Base-by-base conservation (phyloP, 1,140 invertebrate genomes). In the Stratiolaelaps scimitus region DNA sequence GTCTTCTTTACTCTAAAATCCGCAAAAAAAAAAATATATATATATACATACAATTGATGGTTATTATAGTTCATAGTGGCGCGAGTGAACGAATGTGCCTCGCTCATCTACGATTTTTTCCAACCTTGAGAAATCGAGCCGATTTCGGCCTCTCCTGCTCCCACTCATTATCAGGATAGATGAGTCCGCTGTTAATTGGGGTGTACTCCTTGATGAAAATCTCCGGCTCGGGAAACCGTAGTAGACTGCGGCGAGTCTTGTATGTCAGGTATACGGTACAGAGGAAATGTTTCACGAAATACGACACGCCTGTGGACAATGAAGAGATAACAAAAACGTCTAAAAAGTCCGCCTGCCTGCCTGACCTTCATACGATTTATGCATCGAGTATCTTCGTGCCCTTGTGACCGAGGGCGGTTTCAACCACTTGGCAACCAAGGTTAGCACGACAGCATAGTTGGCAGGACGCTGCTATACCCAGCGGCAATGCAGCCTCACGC, bases 131-230 rank as follows among this genome's bases (percentile, higher is more conserved):
- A 48, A 23, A 28, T 15, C 28, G 19, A 4, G 20, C 28, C 7
- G 47, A 6, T 48, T 48, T 48, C 47, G 47, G 47, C 15, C 47
- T 19, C 15, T 48, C 47, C 15, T 48, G 47, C 5, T 48, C 15
- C 47, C 47, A 48, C 47, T 48, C 47, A 48, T 48, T 19, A 48
- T 48, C 47, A 4, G 47, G 15, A 48, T 48, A 28, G 15, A 48
- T 23, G 47, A 5, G 28, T 28, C 47, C 47, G 7, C 7, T 28
- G 47, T 28, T 48, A 19, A 23, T 28, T 48, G 47, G 4, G 28
- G 7, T 48, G 7, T 23, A 15, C 7, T 48, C 47, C 47, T 48
- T 48, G 47, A 48, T 48, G 15, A 48, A 7, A 48, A 28, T 4
- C 15, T 48, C 15, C 15, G 47, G 47, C 7, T 5, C 4, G 4